Base-by-base conservation (phyloP, 2,797 vertebrate genomes). In the Megaceryle alcyon region DNA sequence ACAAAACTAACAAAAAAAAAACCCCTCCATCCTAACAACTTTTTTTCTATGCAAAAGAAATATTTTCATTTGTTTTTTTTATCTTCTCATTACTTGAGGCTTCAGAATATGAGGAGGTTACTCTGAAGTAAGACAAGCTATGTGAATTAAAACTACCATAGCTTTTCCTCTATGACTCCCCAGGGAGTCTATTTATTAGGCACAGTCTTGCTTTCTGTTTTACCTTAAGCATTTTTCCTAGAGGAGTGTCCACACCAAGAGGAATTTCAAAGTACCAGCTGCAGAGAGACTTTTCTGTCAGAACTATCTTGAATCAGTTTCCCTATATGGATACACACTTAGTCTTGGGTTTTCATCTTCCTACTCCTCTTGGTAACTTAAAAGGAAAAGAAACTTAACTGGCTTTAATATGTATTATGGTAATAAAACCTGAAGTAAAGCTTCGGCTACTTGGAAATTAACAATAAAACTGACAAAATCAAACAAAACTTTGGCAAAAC, bases 141-240 rank as follows among this genome's bases (percentile, higher is more conserved):
- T 10, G 41, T 65, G 75, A 85, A 87, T 89, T 87, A 44, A 21
- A 78, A 95, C 60, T 39, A 59, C 49, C 54, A 57, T 33, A 85
- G 88, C 69, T 71, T 78, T 75, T 86, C 61, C 79, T 69, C 19
- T 33, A 87, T 46, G 76, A 60, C 61, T 92, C 93, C 54, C 82
- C 2, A 2, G 33, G 72, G 91, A 90, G 28, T 53, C 53, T 44
- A 53, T 90, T 85, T 96, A 92, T 92, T 91, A 95, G 85, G 54
- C 90, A 94, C 33, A 76, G 85, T 63, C 46, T 87, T 78, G 79
- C 57, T 88, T 88, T 94, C 76, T 86, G 87, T 90, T 90, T 95
- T 90, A 94, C 72, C 65, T 92, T 65, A 72, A 92, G 82, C 77
- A 65, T 79, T 90, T 72, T 69, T 92, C 82, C 82, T 88, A 78